phyloP scores from a whole-genome alignment of 2,888 invertebrate species.

The Periphyllus acericola region DNA sequence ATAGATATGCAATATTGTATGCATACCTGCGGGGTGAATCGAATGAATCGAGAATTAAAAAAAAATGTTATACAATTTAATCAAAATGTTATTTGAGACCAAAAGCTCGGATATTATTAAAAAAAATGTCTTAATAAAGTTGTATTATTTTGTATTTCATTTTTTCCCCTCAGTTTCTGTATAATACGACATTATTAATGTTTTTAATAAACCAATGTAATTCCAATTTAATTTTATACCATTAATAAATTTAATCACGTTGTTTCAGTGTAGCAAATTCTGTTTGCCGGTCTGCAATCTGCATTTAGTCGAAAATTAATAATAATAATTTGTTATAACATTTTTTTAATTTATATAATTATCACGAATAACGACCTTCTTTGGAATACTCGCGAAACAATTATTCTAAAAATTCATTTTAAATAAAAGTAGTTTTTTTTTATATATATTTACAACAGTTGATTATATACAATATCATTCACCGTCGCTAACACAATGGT shows the following conservation, averaged over 20 bases:
- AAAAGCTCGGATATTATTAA: background rate
- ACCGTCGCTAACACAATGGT: background rate
- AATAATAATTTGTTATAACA: background rate
- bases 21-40: too few species aligned
- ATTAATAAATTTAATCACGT: background rate
- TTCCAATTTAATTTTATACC: background rate
- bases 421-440: background rate
- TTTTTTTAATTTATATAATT: background rate
- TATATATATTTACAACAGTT: background rate
- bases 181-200: background rate
- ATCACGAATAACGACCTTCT: background rate
- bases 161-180: background rate
- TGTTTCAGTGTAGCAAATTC: background rate
- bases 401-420: background rate
- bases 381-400: background rate
- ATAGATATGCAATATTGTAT: too few species aligned
- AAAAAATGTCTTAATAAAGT: background rate
- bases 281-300: background rate
- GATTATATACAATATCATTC: background rate
- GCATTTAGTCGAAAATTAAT: background rate
- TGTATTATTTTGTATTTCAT: background rate
- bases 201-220: conserved; percentile 3
- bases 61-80: background rate
- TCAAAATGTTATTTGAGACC: background rate
- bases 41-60: too few species aligned